A percentile compares a stretch with the other conserved stretches of the same genome.
Evolutionary conservation across 2,888 invertebrate genomes (phyloP).

Genomic region (Agrochola lychnidis): DNA sequence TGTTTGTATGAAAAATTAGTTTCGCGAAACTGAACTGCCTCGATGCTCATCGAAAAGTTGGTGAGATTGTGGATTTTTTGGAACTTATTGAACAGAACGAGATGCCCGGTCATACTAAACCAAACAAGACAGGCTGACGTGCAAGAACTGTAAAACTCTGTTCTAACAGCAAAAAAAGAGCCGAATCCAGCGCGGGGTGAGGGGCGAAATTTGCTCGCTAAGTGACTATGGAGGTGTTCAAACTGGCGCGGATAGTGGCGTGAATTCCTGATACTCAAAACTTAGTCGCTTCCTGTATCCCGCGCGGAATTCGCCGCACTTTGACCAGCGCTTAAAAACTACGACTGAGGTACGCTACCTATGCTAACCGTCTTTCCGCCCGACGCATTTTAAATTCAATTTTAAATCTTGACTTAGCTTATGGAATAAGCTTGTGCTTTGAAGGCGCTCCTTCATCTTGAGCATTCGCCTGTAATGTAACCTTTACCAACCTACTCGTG

Average conservation of each 20-base stretch:
- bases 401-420: slow-evolving; percentile 34
- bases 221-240: neutral
- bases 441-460: neutral
- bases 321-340: neutral
- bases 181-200: neutral
- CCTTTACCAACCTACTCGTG: neutral
- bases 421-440: slow-evolving; percentile 29
- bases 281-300: neutral
- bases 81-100: neutral
- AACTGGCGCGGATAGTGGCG: neutral
- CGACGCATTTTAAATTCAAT: slow-evolving; percentile 40
- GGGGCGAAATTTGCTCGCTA: neutral
- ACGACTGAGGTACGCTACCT: neutral
- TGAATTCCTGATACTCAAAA: neutral
- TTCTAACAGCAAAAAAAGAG: neutral
- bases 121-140: neutral
- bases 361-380: neutral
- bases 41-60: neutral
- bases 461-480: neutral
- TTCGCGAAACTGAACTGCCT: neutral
- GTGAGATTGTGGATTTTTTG: neutral
- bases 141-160: neutral
- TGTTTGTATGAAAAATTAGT: neutral
- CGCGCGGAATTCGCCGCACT: too few species aligned
- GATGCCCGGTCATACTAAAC: neutral